Evolutionary conservation across 1,140 invertebrate genomes (phyloP).

Genomic region (Hycleus phaleratus): DNA sequence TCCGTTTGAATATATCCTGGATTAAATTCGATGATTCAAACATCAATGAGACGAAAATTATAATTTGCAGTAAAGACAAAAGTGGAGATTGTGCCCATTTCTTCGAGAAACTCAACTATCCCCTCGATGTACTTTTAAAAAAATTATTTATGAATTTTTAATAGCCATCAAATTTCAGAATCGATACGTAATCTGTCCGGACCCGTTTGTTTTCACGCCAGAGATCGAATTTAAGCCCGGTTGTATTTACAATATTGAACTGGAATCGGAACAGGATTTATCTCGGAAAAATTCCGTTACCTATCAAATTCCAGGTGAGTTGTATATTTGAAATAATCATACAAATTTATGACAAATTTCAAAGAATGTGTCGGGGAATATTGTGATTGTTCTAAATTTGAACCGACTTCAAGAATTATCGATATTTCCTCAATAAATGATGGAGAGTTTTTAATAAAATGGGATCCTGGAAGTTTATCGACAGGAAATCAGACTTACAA

Average conservation of each 20-base stretch:
- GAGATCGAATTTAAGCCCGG: background rate
- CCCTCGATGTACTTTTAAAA: no score
- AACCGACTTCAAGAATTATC: background rate
- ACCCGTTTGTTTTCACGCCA: background rate
- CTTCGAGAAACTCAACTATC: no score
- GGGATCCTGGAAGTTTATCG: background rate
- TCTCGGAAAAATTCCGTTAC: no score
- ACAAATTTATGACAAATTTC: background rate
- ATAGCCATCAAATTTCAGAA: no score
- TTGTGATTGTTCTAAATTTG: slow-evolving; percentile 1
- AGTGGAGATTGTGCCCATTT: no score
- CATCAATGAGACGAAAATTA: no score
- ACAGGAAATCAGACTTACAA: background rate
- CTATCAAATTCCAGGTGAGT: no score
- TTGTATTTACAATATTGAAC: background rate
- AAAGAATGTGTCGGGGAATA: background rate
- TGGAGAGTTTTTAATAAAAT: background rate
- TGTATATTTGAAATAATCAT: background rate
- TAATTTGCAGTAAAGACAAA: no score
- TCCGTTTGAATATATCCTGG: no score
- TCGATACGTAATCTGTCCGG: no score
- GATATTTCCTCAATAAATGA: background rate
- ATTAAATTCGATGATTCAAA: no score
- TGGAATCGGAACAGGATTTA: background rate
- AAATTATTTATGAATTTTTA: no score